Evolutionary conservation across 2,797 vertebrate species (phyloP).

Genomic region (Cyclura pinguis): DNA sequence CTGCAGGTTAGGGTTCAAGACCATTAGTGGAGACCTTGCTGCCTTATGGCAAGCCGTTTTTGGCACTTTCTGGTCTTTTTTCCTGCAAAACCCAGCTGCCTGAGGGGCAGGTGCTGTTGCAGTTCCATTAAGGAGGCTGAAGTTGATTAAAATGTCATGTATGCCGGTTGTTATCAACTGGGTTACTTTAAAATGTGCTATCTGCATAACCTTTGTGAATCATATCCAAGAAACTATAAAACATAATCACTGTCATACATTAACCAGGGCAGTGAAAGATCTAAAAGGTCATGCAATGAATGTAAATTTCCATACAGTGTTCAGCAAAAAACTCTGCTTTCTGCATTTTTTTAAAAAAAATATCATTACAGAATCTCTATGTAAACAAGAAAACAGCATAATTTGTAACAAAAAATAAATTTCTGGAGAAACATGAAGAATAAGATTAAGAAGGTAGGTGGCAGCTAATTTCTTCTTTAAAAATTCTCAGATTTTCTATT

Average conservation of each 20-base stretch:
- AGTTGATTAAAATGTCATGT: slow-evolving; percentile 44
- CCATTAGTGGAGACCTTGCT: slow-evolving; percentile 45
- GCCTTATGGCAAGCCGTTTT: not conserved
- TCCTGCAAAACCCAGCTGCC: slow-evolving; percentile 25
- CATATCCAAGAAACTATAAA: slow-evolving; percentile 40
- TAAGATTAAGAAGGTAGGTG: not conserved
- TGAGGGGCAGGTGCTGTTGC: not conserved
- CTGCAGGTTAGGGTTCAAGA: slow-evolving; percentile 49
- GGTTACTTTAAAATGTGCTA: slow-evolving; percentile 47
- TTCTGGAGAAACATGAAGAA: slow-evolving; percentile 11
- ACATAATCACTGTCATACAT: slow-evolving; percentile 27
- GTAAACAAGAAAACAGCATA: not conserved
- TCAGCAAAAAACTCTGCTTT: not conserved
- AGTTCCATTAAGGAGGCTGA: slow-evolving; percentile 37
- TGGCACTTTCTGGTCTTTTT: not conserved
- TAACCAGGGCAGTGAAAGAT: slow-evolving; percentile 13
- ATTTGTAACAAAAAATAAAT: not conserved
- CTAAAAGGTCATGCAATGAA: slow-evolving; percentile 49
- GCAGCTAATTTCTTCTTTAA: not conserved
- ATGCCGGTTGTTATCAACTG: not conserved
- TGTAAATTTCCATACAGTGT: slow-evolving; percentile 47
- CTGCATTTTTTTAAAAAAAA: not conserved
- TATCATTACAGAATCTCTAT: not conserved
- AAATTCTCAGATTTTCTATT: not conserved
- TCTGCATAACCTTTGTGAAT: slow-evolving; percentile 55